A percentile compares a stretch with the other conserved stretches of the same genome.
phyloP scores from a whole-genome alignment of 2,797 vertebrate genomes.

The Tangara arthus region DNA sequence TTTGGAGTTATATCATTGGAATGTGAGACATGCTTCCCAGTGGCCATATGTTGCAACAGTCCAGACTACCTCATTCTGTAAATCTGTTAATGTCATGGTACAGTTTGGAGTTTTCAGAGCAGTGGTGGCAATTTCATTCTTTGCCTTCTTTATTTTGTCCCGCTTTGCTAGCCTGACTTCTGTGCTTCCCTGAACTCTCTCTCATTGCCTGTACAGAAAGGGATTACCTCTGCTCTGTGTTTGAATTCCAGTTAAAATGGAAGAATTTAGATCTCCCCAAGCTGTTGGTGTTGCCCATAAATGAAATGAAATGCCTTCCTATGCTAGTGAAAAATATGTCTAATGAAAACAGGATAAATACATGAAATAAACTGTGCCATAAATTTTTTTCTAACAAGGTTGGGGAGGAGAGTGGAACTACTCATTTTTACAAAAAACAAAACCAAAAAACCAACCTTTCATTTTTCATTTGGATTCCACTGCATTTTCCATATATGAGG shows the following conservation, averaged over 20 bases:
- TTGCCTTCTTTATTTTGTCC: not conserved
- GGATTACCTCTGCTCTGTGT: not conserved
- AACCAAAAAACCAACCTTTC: not conserved
- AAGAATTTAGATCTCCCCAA: not conserved
- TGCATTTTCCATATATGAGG: not conserved
- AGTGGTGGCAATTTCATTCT: not conserved
- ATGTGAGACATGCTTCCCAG: slow-evolving; percentile 20
- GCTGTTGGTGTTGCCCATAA: not conserved
- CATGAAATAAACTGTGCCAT: not conserved
- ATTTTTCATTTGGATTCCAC: not conserved
- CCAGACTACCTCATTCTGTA: not conserved
- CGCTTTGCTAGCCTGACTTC: not conserved
- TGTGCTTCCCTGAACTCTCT: not conserved
- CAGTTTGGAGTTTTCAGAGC: not conserved
- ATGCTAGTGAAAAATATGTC: not conserved
- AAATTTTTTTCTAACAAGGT: not conserved
- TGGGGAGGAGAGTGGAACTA: not conserved
- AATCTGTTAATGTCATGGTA: not conserved
- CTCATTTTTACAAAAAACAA: not conserved
- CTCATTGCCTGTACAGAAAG: not conserved
- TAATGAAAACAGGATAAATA: not conserved
- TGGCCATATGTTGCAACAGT: slow-evolving; percentile 17
- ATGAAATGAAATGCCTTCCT: not conserved
- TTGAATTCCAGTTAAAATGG: not conserved
- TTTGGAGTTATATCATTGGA: slow-evolving; percentile 28